A percentile compares a stretch with the other conserved stretches of the same genome.
Evolutionary conservation across 2,888 invertebrate genomes (phyloP).

Genomic region (Nesidiocoris tenuis): DNA sequence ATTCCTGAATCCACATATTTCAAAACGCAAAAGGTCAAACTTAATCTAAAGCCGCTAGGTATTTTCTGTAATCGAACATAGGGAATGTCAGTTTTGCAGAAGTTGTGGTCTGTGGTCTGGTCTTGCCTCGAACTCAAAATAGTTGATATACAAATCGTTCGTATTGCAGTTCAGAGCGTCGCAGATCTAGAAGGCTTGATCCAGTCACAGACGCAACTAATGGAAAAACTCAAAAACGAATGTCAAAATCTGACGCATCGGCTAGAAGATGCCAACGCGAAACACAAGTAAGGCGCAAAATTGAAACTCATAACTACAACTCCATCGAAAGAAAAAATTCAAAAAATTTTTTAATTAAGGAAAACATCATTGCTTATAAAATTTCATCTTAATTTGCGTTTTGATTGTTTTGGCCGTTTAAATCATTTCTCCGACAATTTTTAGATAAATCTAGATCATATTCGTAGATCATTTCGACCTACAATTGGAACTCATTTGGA

Average conservation of each 20-base stretch:
- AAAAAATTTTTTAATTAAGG: constrained; percentile 12
- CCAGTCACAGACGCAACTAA: constrained; percentile 87
- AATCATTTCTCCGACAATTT: neutral
- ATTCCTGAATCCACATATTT: no score
- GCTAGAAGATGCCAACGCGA: constrained; percentile 83
- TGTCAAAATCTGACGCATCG: constrained; percentile 85
- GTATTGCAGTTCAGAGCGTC: constrained; percentile 77
- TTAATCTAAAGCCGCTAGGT: no score
- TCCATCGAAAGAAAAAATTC: constrained; percentile 11
- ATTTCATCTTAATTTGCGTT: constrained; percentile 12
- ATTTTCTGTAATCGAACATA: neutral
- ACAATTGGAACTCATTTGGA: no score
- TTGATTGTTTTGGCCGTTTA: constrained; percentile 14
- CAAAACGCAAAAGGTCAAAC: no score
- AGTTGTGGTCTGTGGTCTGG: constrained; percentile 43
- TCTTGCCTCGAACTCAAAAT: constrained; percentile 34
- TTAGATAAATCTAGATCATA: neutral
- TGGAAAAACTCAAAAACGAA: constrained; percentile 87
- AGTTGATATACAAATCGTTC: constrained; percentile 22
- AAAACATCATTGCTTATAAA: constrained; percentile 23
- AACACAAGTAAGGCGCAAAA: constrained; percentile 74
- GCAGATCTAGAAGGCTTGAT: constrained; percentile 86
- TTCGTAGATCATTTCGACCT: neutral
- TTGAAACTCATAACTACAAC: neutral
- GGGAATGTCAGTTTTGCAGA: constrained; percentile 30